A percentile compares a stretch with the other conserved stretches of the same genome.
These are phyloP conservation scores for Pyrocephalus nanus DNA, from an alignment of 2,797 vertebrate species.

Conservation along the genomic window DNA sequence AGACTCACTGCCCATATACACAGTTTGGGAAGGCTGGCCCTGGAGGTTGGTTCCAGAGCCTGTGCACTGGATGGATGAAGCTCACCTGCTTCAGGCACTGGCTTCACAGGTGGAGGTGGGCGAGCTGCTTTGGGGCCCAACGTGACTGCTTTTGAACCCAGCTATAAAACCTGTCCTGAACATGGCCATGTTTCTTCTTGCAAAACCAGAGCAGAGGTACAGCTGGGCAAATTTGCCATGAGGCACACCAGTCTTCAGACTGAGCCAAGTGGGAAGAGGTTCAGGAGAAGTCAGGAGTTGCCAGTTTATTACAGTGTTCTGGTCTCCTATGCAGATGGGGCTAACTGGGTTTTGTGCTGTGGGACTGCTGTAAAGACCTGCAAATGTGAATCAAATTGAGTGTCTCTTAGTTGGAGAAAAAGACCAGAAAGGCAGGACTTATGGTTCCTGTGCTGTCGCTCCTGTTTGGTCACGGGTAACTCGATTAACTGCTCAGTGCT, in stretches of 20 bases:
- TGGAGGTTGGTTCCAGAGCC: neutral
- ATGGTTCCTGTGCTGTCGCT: neutral
- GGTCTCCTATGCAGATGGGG: neutral
- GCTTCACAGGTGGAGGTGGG: neutral
- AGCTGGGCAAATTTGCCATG: neutral
- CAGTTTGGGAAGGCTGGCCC: neutral
- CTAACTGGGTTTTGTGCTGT: neutral
- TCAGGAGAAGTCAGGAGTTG: neutral
- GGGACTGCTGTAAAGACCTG: neutral
- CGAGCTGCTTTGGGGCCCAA: neutral
- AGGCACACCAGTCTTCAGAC: accelerated
- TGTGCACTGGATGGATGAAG: neutral
- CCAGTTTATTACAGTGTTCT: accelerated
- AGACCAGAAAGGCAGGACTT: neutral
- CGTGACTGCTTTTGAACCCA: neutral
- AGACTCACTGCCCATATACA: accelerated
- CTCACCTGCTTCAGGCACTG: accelerated
- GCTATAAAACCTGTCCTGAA: neutral
- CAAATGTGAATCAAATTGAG: neutral
- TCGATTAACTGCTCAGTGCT: slow-evolving; percentile 23
- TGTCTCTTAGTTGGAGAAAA: neutral
- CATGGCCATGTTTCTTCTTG: accelerated
- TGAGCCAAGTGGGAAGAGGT: neutral
- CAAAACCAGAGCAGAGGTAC: neutral
- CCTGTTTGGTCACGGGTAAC: neutral